Evolutionary conservation across 2,888 invertebrate genomes (phyloP), one percentile per base, ranked within the genome.

Genomic region (Anorthoa munda): DNA sequence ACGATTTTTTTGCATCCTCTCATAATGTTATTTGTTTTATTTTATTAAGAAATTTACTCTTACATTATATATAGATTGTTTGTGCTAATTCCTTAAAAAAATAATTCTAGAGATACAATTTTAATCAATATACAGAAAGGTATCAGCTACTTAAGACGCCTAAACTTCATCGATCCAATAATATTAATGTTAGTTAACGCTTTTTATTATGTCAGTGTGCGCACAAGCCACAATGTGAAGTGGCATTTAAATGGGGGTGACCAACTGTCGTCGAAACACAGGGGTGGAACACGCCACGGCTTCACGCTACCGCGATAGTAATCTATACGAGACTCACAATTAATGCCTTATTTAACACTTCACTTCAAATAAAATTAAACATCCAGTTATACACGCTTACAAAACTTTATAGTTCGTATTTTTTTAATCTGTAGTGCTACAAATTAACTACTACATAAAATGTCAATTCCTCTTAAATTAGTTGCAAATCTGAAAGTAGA

Each of bases 181-280:
- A 90, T 89, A 92, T 93, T 88, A 90, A 93, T 89, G 90, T 92
- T 93, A 93, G 90, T 92, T 93, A 93, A 94, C 92, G 89, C 90
- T 86, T 92, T 92, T 92, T 91, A 89, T 82, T 88, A 90, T 86
- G 90, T 93, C 92, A 93, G 93, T 94, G 94, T 93, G 94, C 94
- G 92, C 94, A 93, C 95, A 95, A 94, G 95, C 95, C 95, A 95
- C 95, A 95, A 95, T 94, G 93, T 95, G 94, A 95, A 96, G 95
- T 95, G 94, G 93, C 90, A 93, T 95, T 95, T 93, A 94, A 93
- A 95, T 94, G 92, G 95, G 95, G 96, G 95, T 95, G 95, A 95
- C 96, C 96, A 96, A 96, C 96, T 96, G 96, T 95, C 96, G 95
- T 91, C 92, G 91, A 93, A 93, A 93, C 89, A 92, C 92, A 91